These are phyloP conservation scores for Lutjanus erythropterus DNA, from an alignment of 2,113 vertebrate genomes.

Conservation along the genomic window DNA sequence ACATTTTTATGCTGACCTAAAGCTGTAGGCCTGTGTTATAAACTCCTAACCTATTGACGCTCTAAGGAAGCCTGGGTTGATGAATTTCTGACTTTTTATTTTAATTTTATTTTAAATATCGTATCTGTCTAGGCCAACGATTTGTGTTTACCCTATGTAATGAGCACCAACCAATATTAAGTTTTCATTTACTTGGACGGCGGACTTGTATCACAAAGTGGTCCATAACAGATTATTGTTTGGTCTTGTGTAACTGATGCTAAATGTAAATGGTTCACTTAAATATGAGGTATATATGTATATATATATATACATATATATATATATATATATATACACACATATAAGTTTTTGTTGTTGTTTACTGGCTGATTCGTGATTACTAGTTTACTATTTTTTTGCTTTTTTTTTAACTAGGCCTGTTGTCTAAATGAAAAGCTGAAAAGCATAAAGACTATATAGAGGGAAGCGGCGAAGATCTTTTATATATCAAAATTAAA, in stretches of 20 bases:
- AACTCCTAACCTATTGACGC: not conserved
- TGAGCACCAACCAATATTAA: not conserved
- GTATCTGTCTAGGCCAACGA: not conserved
- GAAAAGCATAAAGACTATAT: not conserved
- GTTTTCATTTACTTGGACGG: not conserved
- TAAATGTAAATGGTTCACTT: no score
- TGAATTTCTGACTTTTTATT: not conserved
- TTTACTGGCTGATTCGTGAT: not conserved
- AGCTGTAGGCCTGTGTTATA: constrained; percentile 39
- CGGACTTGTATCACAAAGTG: not conserved
- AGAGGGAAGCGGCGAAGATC: not conserved
- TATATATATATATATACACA: no score
- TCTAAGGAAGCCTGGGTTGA: not conserved
- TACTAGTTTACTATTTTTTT: not conserved
- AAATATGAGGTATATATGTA: no score
- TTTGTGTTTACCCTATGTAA: not conserved
- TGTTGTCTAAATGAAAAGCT: not conserved
- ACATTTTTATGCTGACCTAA: constrained; percentile 55
- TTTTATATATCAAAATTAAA: not conserved
- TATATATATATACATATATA: no score
- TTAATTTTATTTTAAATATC: constrained; percentile 3
- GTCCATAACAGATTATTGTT: no score
- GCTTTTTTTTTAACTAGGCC: not conserved
- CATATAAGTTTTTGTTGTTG: not conserved
- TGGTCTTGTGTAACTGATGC: not conserved